Evolutionary conservation across 2,888 invertebrate species (phyloP), one percentile per base, ranked within the genome.

Genomic region (Andrena bicolor): DNA sequence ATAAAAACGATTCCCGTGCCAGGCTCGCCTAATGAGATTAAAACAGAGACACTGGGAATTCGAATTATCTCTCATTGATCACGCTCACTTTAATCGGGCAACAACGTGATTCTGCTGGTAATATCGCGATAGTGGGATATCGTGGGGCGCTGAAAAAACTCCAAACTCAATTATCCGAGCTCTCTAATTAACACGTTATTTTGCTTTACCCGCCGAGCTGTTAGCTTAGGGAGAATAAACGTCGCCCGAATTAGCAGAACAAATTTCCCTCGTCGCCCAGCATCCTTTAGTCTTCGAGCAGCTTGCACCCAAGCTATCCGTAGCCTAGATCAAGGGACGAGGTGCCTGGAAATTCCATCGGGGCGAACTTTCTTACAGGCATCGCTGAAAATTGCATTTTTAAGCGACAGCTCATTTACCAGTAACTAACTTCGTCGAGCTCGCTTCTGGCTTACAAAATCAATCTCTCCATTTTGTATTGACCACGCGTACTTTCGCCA

Each of bases 161-260:
- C 71, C 74, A 88, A 89, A 90, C 88, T 88, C 85, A 85, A 90
- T 91, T 89, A 90, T 86, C 85, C 82, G 60, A 76, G 83, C 66
- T 85, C 74, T 60, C 87, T 90, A 90, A 91, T 90, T 89, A 90
- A 88, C 89, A 86, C 89, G 83, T 87, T 86, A 86, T 87, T 82
- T 80, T 64, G 80, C 77, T 79, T 81, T 56, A 41, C 56, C 63
- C 63, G 66, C 7, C 64, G 65, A 48, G 58, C 80, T 81, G 84
- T 88, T 89, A 70, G 78, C 79, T 86, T 80, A 84, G 76, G 84
- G 64, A 83, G 81, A 84, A 89, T 90, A 91, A 90, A 89, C 89
- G 89, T 82, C 76, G 66, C 64, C 63, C 74, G 84, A 90, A 87
- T 90, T 85, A 88, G 83, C 82, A 75, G 84, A 88, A 89, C 87